Evolutionary conservation across 1,140 invertebrate species (phyloP), one percentile per base, ranked within the genome.

Genomic region (Drosophila prosaltans): DNA sequence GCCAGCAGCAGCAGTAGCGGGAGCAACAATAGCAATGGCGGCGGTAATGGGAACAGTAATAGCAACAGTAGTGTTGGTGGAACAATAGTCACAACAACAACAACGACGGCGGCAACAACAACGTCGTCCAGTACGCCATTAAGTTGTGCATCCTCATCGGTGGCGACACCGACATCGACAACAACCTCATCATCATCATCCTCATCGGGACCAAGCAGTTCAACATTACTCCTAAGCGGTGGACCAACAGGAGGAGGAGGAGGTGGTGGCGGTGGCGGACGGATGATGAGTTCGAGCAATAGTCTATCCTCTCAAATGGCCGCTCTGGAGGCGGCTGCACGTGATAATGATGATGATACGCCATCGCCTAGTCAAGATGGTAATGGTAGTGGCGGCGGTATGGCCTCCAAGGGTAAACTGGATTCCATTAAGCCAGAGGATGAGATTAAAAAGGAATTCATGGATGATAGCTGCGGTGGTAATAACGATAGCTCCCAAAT

Each of bases 231-330:
- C 3, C 58, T 89, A 28, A 70, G 59, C 70, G 74, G 45, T 8
- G 39, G 8, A 40, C 11, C 39, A 40, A 11, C 68, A 59, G 70
- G 16, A 0, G 16, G 16, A n/a, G n/a, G 64, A 66, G 63, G 67
- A 62, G 74, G 77, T n/a, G 69, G 60, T 36, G 69, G 69, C 69
- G 9, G 63, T 32, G 11, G 68, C 16, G 61, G 74, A 16, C 84
- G 81, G 24, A 79, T 90, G 66, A 88, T 89, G 43, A 91, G 79
- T 40, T 76, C 81, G 30, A 90, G 74, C 55, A 92, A 93, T 39
- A 92, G 93, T 30, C 94, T 94, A 91, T 96, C 94, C 45, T 95
- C 94, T 16, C 95, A 95, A 86, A 95, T 95, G 94, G 94, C 95
- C 9, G 95, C 95, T 0, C 94, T 96, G 40, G 95, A 94, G 68